Percentiles rank a stretch among this genome's conserved stretches.
Conservation (phyloP, 2,113 vertebrate genomes). For the Lagopus muta region DNA sequence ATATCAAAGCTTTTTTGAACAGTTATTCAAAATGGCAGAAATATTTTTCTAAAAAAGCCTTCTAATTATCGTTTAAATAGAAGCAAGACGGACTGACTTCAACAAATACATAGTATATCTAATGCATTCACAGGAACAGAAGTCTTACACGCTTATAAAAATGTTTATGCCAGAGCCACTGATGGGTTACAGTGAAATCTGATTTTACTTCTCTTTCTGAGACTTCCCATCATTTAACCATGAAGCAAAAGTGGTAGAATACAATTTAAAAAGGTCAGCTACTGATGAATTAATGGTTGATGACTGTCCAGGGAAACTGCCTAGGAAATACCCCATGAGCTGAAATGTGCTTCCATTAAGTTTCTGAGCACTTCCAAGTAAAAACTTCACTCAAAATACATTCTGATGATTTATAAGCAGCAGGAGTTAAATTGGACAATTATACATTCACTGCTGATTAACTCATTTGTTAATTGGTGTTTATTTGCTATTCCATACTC, state of each 20-base stretch:
- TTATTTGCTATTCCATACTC: conserved; percentile 1
- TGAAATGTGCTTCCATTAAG: background rate
- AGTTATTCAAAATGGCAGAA: background rate
- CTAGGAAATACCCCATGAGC: background rate
- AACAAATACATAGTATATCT: background rate
- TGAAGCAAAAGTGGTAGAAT: background rate
- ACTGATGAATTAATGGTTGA: background rate
- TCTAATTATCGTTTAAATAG: background rate
- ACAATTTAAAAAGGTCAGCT: conserved; percentile 42
- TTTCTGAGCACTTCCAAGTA: background rate
- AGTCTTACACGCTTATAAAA: background rate
- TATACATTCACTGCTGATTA: conserved; percentile 17
- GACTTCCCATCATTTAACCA: background rate
- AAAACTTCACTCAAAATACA: background rate
- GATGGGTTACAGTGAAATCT: background rate
- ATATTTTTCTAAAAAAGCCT: background rate
- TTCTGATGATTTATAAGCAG: conserved; percentile 17
- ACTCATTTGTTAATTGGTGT: conserved; percentile 6
- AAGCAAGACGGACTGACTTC: background rate
- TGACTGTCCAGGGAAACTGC: background rate
- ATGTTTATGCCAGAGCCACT: background rate
- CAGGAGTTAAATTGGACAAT: conserved; percentile 16
- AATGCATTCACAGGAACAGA: background rate
- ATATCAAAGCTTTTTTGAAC: background rate
- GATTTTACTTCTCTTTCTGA: background rate